Evolutionary conservation across 2,797 vertebrate species (phyloP).

Genomic region (Sarcophilus harrisii): DNA sequence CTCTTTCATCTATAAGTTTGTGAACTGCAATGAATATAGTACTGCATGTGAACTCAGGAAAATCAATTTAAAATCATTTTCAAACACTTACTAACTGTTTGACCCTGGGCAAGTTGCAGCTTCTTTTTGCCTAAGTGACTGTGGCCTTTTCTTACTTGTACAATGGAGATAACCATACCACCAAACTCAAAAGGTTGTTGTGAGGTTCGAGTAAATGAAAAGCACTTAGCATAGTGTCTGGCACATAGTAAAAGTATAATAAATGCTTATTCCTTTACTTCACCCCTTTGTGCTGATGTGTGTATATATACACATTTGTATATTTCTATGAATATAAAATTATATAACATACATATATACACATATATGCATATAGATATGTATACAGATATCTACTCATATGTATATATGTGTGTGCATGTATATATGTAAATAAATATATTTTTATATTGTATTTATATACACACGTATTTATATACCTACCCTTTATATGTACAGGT

Average conservation of each 20-base stretch:
- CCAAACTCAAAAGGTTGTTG: not conserved
- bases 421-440: too few relatives aligned
- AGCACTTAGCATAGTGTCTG: not conserved
- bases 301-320: not conserved
- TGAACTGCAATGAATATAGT: not conserved
- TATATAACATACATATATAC: not conserved
- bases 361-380: not conserved
- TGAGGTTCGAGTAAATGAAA: not conserved
- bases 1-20: not conserved
- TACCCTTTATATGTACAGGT: conserved; percentile 29
- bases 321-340: not conserved
- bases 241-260: not conserved
- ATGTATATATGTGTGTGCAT: not conserved
- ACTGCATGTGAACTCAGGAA: not conserved
- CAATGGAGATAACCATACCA: not conserved
- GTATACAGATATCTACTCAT: not conserved
- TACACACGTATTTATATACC: not conserved
- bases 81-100: not conserved
- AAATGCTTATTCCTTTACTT: not conserved
- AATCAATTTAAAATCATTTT: not conserved
- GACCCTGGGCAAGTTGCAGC: not conserved
- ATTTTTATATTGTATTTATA: not conserved
- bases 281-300: not conserved
- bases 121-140: not conserved
- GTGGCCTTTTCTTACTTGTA: not conserved